Evolutionary conservation across 1,140 invertebrate genomes (phyloP).

Genomic region (Drosophila ananassae): DNA sequence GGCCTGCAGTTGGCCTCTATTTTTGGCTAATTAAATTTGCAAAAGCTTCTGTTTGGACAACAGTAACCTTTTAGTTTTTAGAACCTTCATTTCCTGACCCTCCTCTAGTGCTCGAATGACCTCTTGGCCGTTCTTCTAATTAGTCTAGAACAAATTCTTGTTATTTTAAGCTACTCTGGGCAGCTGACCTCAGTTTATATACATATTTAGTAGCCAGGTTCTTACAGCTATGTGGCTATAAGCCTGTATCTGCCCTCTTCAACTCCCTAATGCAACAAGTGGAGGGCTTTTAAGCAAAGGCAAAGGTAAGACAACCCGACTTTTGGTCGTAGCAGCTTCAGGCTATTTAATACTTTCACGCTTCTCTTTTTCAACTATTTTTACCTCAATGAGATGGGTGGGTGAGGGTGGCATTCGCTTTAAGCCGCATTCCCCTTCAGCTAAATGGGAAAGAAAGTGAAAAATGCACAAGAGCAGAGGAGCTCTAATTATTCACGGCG

Average conservation of each 20-base stretch:
- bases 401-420: not conserved
- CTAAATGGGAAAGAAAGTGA: constrained; percentile 1
- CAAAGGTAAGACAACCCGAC: constrained; percentile 14
- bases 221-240: constrained; percentile 28
- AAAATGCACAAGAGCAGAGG: constrained; percentile 3
- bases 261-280: constrained; percentile 38
- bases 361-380: constrained; percentile 21
- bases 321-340: constrained; percentile 5
- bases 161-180: constrained; percentile 34
- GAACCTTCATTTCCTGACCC: constrained; percentile 2
- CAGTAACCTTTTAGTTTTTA: constrained; percentile 55
- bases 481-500: constrained; percentile 33
- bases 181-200: constrained; percentile 13
- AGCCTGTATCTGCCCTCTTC: not conserved
- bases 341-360: constrained; percentile 45
- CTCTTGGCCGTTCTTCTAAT: constrained; percentile 52
- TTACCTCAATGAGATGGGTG: not conserved
- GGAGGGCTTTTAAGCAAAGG: constrained; percentile 15
- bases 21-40: constrained; percentile 59
- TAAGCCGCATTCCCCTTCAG: constrained; percentile 3
- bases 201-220: constrained; percentile 4
- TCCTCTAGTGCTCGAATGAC: constrained; percentile 11
- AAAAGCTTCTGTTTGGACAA: constrained; percentile 41
- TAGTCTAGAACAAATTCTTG: constrained; percentile 35
- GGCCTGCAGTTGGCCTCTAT: not conserved